Conservation (phyloP, 2,113 vertebrate genomes). For the Cyanoramphus novaezelandiae region DNA sequence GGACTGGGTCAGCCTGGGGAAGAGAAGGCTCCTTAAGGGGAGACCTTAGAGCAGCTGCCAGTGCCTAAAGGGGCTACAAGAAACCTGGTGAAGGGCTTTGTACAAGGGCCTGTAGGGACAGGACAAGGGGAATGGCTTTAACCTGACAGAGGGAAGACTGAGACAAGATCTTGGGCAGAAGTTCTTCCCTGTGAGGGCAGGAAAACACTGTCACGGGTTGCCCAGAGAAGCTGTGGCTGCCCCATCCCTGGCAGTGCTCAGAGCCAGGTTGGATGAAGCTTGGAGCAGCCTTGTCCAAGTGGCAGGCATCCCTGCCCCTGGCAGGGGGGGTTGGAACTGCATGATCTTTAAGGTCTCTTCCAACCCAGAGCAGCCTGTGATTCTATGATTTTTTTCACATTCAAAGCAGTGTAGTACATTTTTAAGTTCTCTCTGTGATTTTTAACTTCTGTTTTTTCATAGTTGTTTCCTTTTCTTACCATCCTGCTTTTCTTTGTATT, state of each 20-base stretch:
- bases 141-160: background rate
- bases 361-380: background rate
- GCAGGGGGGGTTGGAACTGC: background rate
- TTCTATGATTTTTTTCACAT: background rate
- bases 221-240: background rate
- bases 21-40: background rate
- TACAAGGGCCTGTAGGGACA: background rate
- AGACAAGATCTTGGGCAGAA: background rate
- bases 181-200: background rate
- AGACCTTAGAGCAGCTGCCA: background rate
- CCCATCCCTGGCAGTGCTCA: background rate
- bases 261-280: background rate
- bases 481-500: background rate
- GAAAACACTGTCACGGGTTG: background rate
- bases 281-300: background rate
- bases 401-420: background rate
- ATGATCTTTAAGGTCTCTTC: background rate
- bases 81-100: background rate
- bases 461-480: background rate
- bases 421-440: background rate
- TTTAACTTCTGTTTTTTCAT: background rate
- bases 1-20: background rate
- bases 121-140: background rate
- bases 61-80: background rate
- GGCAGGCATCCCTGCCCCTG: background rate